phyloP scores from a whole-genome alignment of 1,140 invertebrate species.

The Apis mellifera region DNA sequence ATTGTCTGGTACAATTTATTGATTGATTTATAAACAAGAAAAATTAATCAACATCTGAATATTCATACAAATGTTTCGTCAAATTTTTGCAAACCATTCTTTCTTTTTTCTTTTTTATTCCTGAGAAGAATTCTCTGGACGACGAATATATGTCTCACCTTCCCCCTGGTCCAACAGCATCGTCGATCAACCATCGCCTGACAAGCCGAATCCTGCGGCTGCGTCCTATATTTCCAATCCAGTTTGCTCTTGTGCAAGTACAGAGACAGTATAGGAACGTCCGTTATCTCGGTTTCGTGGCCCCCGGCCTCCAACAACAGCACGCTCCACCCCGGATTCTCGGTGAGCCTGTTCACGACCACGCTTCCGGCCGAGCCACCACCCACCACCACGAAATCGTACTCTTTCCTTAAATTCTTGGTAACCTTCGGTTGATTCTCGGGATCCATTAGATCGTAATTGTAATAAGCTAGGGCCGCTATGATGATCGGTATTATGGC shows the following conservation, averaged over 20 bases:
- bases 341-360: constrained; percentile 91
- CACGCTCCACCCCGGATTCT: constrained; percentile 89
- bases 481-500: constrained; percentile 90
- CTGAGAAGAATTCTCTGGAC: no score
- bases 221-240: constrained; percentile 96
- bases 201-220: constrained; percentile 92
- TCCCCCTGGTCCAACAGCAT: constrained; percentile 92
- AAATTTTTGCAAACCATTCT: no score
- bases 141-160: constrained; percentile 79
- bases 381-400: constrained; percentile 91
- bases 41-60: no score
- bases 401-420: constrained; percentile 84
- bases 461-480: constrained; percentile 90
- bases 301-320: constrained; percentile 94
- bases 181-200: constrained; percentile 91
- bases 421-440: constrained; percentile 89
- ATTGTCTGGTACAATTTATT: no score
- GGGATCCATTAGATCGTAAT: constrained; percentile 93
- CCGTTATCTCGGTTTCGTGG: constrained; percentile 91
- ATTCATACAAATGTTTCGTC: no score
- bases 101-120: no score
- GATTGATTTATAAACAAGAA: no score
- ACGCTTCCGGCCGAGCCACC: constrained; percentile 94
- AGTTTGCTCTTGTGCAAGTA: constrained; percentile 94
- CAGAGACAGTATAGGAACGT: constrained; percentile 91